Evolutionary conservation across 1,140 invertebrate genomes (phyloP).

Genomic region (Drosophila lini): DNA sequence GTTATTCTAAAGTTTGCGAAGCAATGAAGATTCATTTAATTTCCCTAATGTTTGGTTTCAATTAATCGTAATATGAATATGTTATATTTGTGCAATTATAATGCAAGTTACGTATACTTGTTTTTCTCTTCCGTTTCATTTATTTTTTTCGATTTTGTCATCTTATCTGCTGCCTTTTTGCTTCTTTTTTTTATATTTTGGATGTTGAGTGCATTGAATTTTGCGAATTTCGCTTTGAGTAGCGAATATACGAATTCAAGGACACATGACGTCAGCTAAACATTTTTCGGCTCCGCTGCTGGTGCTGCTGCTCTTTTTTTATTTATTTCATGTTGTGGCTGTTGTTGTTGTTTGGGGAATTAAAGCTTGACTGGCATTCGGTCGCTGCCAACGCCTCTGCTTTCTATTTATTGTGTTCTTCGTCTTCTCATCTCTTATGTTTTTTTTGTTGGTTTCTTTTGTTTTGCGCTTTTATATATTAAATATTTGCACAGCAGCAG

Average conservation of each 20-base stretch:
- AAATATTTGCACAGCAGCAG: slow-evolving; percentile 73
- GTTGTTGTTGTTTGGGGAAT: slow-evolving; percentile 46
- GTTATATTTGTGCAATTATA: slow-evolving; percentile 5
- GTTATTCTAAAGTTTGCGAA: too few relatives aligned
- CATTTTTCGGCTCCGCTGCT: slow-evolving; percentile 53
- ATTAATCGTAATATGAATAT: not conserved
- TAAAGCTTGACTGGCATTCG: slow-evolving; percentile 50
- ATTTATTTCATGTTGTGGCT: slow-evolving; percentile 15
- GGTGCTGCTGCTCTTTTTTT: slow-evolving; percentile 19
- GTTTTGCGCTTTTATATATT: slow-evolving; percentile 52
- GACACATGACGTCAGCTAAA: slow-evolving; percentile 82
- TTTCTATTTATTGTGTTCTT: slow-evolving; percentile 50
- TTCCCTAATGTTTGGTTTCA: not conserved
- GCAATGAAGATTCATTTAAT: too few relatives aligned
- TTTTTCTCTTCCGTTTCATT: slow-evolving; percentile 14
- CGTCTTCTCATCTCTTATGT: slow-evolving; percentile 20
- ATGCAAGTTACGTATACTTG: slow-evolving; percentile 12
- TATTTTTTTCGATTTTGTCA: slow-evolving; percentile 32
- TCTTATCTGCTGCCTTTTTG: slow-evolving; percentile 36
- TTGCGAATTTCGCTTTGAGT: slow-evolving; percentile 68
- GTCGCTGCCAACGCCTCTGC: slow-evolving; percentile 51
- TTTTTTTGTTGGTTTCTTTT: slow-evolving; percentile 53
- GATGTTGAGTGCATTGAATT: slow-evolving; percentile 73
- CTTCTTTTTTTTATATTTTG: slow-evolving; percentile 1
- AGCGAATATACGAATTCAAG: slow-evolving; percentile 79